phyloP scores from a whole-genome alignment of 2,888 invertebrate species.

The Oeneis ivallda region DNA sequence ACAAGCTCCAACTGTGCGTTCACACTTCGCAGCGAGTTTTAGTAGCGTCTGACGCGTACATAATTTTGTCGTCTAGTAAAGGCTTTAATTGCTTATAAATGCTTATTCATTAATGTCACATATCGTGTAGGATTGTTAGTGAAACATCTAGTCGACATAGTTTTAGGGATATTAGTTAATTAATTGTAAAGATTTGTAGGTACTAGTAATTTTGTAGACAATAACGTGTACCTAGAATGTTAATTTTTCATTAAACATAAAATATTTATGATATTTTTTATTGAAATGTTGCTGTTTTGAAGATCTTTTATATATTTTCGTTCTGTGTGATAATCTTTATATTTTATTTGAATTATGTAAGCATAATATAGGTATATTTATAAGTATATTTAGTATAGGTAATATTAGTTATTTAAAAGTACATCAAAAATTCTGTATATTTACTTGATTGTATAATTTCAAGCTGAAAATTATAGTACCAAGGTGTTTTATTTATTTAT shows the following conservation, averaged over 20 bases:
- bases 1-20: neutral
- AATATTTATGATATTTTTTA: neutral
- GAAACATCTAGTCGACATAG: slow-evolving; percentile 30
- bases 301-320: neutral
- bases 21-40: neutral
- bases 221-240: neutral
- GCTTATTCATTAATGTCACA: slow-evolving; percentile 32
- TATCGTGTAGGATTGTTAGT: slow-evolving; percentile 33
- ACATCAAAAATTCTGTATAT: too few relatives aligned
- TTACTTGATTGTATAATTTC: neutral
- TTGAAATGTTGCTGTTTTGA: neutral
- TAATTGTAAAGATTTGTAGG: slow-evolving; percentile 1
- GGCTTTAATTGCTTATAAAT: neutral
- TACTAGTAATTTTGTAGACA: slow-evolving; percentile 12
- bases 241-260: neutral
- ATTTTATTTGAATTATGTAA: neutral
- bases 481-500: neutral
- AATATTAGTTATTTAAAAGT: too few relatives aligned
- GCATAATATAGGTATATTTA: neutral
- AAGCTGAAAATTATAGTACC: neutral
- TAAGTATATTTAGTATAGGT: too few relatives aligned
- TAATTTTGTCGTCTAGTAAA: neutral
- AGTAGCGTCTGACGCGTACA: neutral
- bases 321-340: neutral
- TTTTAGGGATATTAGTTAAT: neutral